Conservation (phyloP, 2,888 invertebrate genomes). For the Tipula lateralis region DNA sequence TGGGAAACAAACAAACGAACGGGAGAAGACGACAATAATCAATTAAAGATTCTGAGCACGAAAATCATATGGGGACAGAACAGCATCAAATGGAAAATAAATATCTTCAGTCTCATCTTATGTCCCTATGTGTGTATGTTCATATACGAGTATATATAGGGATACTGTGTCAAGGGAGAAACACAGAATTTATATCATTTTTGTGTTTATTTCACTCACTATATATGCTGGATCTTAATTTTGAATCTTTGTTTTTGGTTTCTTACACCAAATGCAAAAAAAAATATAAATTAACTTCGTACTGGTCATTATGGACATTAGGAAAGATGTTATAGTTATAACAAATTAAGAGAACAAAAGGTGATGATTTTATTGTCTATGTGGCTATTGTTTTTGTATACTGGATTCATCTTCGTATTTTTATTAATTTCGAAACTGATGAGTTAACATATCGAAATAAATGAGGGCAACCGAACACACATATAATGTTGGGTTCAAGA, state of each 20-base stretch:
- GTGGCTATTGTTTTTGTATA: neutral
- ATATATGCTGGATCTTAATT: neutral
- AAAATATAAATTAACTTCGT: conserved; percentile 3
- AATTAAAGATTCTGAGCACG: conserved; percentile 11
- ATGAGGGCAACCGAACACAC: neutral
- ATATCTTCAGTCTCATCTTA: no score
- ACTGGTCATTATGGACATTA: neutral
- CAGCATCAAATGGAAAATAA: neutral
- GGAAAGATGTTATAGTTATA: neutral
- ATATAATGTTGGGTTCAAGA: neutral
- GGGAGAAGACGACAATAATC: neutral
- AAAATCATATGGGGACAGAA: neutral
- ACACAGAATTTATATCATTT: neutral
- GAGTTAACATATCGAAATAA: neutral
- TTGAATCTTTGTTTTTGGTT: neutral
- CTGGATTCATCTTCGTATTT: neutral
- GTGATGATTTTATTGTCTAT: neutral
- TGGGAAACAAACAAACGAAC: neutral
- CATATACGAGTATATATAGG: neutral
- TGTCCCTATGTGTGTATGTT: neutral
- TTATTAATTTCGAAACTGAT: neutral
- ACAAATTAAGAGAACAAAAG: neutral
- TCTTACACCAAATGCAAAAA: neutral
- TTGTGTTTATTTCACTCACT: neutral
- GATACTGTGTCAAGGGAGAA: neutral